Conservation (phyloP, 1,140 invertebrate genomes). For the Drosophila lowei region DNA sequence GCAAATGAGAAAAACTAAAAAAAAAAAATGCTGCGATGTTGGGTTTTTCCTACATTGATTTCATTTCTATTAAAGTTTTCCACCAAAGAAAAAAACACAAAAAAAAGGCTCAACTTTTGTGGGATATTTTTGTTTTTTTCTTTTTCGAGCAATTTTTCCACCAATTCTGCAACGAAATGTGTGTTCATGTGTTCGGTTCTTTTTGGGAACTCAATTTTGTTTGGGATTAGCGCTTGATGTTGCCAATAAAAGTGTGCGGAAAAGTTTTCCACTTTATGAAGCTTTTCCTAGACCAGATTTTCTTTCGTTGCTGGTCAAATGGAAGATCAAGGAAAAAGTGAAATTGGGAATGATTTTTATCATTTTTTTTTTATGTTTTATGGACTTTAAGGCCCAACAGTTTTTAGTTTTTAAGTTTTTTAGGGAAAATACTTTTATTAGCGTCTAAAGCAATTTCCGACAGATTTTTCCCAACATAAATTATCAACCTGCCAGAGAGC, state of each 20-base stretch:
- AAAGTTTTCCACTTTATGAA: conserved; percentile 46
- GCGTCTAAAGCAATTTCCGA: conserved; percentile 66
- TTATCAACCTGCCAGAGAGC: conserved; percentile 49
- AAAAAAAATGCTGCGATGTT: conserved; percentile 47
- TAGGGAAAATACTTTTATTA: conserved; percentile 56
- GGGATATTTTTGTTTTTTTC: conserved; percentile 8
- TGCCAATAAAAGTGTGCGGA: conserved; percentile 52
- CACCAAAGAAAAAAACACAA: conserved; percentile 8
- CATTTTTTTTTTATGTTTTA: background rate
- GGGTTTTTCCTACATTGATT: conserved; percentile 48
- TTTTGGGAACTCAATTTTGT: conserved; percentile 68
- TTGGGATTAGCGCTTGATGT: conserved; percentile 71
- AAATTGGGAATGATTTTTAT: background rate
- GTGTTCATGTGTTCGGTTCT: conserved; percentile 32
- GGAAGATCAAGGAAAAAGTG: no score
- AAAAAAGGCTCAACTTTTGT: conserved; percentile 15
- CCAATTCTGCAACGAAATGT: no score
- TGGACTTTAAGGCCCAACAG: background rate
- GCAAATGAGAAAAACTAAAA: conserved; percentile 6
- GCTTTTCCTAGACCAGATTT: conserved; percentile 39
- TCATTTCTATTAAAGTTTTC: conserved; percentile 28
- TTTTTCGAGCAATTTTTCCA: conserved; percentile 35
- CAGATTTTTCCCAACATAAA: conserved; percentile 74
- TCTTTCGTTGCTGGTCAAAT: conserved; percentile 4
- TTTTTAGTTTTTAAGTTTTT: background rate